Percentiles rank a stretch among this genome's conserved stretches.
Conservation (phyloP, 2,113 vertebrate species). For the Hippocampus abdominalis region DNA sequence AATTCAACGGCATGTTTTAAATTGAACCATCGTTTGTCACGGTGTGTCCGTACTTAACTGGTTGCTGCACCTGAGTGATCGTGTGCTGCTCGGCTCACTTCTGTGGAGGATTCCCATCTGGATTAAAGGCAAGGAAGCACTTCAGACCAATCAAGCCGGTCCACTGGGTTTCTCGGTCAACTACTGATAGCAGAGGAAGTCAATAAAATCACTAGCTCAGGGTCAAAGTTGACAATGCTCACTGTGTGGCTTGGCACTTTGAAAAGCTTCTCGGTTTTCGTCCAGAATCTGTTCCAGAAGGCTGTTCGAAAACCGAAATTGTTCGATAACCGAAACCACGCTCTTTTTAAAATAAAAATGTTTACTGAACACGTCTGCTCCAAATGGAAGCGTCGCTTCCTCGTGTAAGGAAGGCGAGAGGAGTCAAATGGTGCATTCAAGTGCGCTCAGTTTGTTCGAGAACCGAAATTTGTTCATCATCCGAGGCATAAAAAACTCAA, state of each 20-base stretch:
- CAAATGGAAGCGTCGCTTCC: too few species aligned
- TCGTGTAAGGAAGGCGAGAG: too few species aligned
- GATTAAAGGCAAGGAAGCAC: slow-evolving; percentile 34
- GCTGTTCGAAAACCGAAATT: too few species aligned
- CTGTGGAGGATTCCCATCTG: slow-evolving; percentile 37
- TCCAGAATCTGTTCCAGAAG: too few species aligned
- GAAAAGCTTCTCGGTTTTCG: slow-evolving; percentile 15
- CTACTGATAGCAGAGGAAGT: slow-evolving; percentile 41
- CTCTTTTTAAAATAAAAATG: too few species aligned
- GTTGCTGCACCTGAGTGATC: neutral
- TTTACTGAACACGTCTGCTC: too few species aligned
- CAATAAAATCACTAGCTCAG: slow-evolving; percentile 34
- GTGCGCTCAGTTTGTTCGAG: too few species aligned
- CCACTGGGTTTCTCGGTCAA: slow-evolving; percentile 37
- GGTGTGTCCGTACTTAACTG: neutral
- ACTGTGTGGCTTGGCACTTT: slow-evolving; percentile 35
- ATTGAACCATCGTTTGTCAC: neutral
- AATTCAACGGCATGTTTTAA: neutral
- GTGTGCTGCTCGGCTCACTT: slow-evolving; percentile 5
- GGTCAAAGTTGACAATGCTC: slow-evolving; percentile 46
- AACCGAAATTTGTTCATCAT: too few species aligned
- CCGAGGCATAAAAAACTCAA: too few species aligned
- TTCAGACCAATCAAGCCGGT: slow-evolving; percentile 43
- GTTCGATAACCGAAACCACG: too few species aligned
- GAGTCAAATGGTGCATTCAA: too few species aligned